phyloP scores from a whole-genome alignment of 2,113 vertebrate species.

The Pteropus alecto region DNA sequence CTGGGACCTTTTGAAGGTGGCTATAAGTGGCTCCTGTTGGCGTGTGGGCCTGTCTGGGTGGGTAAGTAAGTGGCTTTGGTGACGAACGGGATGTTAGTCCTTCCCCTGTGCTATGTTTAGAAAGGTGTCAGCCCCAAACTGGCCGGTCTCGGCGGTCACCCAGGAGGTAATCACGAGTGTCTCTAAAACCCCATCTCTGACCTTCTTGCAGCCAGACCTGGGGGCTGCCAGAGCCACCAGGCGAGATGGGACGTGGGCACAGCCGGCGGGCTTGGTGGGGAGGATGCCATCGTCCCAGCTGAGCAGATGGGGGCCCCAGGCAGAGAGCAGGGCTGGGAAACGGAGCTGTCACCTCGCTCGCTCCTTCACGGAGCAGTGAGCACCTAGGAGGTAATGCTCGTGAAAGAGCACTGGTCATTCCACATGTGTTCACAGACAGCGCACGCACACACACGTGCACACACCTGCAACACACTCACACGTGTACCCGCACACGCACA shows the following conservation, averaged over 20 bases:
- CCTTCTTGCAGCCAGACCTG: neutral
- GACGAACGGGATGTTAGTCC: constrained; percentile 62
- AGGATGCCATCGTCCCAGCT: fast-evolving
- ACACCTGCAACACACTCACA: neutral
- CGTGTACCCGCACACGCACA: fast-evolving
- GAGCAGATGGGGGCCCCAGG: neutral
- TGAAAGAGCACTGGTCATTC: neutral
- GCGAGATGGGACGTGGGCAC: fast-evolving
- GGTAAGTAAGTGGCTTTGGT: constrained; percentile 66
- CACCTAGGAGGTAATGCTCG: fast-evolving
- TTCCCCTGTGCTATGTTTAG: constrained; percentile 63
- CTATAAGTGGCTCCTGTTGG: constrained; percentile 67
- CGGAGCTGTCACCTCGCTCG: fast-evolving
- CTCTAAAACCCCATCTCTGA: constrained; percentile 60
- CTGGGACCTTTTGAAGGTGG: constrained; percentile 56
- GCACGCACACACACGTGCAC: neutral
- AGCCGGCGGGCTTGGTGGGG: neutral
- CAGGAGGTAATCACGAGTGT: constrained; percentile 64
- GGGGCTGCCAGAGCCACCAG: neutral
- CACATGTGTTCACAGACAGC: fast-evolving
- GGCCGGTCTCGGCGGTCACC: constrained; percentile 9
- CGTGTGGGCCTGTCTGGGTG: constrained; percentile 51
- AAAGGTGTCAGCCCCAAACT: constrained; percentile 62
- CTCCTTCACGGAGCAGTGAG: neutral
- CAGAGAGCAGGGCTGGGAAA: neutral